Evolutionary conservation across 2,888 invertebrate species (phyloP).

Genomic region (Phorcus lineatus): DNA sequence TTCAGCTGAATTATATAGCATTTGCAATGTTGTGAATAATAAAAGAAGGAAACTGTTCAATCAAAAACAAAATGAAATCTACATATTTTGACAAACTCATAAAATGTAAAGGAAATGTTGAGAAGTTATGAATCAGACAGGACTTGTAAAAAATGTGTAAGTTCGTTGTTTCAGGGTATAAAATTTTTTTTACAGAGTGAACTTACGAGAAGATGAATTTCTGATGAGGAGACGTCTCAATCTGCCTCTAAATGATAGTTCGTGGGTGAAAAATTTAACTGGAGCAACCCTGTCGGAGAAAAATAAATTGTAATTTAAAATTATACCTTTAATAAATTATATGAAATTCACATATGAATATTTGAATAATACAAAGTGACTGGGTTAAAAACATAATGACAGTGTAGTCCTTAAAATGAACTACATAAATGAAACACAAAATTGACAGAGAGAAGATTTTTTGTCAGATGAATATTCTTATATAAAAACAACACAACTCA

Average conservation of each 20-base stretch:
- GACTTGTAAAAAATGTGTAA: too few relatives aligned
- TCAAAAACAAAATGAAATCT: too few relatives aligned
- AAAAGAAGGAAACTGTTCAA: too few relatives aligned
- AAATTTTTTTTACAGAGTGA: neutral
- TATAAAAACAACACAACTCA: neutral
- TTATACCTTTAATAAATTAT: neutral
- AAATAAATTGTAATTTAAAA: neutral
- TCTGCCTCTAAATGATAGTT: slow-evolving; percentile 97
- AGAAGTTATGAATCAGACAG: too few relatives aligned
- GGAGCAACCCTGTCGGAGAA: slow-evolving; percentile 88
- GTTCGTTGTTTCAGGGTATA: too few relatives aligned
- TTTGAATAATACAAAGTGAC: neutral
- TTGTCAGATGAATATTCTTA: neutral
- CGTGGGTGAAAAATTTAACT: slow-evolving; percentile 98
- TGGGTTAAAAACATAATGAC: neutral
- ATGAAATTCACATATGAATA: neutral
- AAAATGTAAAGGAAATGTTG: too few relatives aligned
- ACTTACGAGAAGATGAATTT: slow-evolving; percentile 98
- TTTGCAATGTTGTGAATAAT: too few relatives aligned
- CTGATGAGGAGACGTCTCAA: slow-evolving; percentile 98
- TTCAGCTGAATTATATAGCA: too few relatives aligned
- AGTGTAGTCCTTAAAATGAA: neutral
- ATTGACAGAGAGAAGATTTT: neutral
- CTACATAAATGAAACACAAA: neutral
- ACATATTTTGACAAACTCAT: too few relatives aligned